A percentile compares a stretch with the other conserved stretches of the same genome.
phyloP scores from a whole-genome alignment of 2,113 vertebrate genomes.

The Eolophus roseicapilla region DNA sequence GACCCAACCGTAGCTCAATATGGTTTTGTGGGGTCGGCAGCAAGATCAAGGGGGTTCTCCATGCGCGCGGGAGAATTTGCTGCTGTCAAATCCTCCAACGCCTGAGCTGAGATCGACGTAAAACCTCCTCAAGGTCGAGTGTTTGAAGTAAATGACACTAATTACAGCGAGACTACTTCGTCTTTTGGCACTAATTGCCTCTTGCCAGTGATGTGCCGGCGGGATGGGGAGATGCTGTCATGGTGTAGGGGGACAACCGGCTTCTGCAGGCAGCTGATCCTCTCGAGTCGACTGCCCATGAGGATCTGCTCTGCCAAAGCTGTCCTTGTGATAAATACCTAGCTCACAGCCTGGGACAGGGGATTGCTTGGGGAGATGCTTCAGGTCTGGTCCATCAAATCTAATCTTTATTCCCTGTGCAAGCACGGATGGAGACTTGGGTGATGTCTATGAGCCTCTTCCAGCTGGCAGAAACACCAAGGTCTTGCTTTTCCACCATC shows the following conservation, averaged over 20 bases:
- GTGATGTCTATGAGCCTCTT: neutral
- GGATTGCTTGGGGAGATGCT: neutral
- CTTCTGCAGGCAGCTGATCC: neutral
- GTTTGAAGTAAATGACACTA: slow-evolving; percentile 5
- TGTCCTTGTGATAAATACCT: neutral
- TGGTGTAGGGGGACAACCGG: neutral
- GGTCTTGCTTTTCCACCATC: neutral
- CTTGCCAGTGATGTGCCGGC: neutral
- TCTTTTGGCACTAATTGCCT: neutral
- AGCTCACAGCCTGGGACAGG: fast-evolving
- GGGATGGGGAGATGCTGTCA: neutral
- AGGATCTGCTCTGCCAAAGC: neutral
- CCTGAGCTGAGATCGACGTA: neutral
- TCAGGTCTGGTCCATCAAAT: neutral
- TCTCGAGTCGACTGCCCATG: fast-evolving
- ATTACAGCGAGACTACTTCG: neutral
- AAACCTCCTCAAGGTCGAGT: neutral
- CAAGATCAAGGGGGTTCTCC: neutral
- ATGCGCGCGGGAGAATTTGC: neutral
- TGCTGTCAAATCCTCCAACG: neutral
- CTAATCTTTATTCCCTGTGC: neutral
- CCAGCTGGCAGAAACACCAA: fast-evolving
- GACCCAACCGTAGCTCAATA: neutral
- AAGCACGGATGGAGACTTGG: neutral
- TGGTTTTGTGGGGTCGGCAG: neutral